Base-by-base conservation (phyloP, 2,113 vertebrate species). In the Lathamus discolor region DNA sequence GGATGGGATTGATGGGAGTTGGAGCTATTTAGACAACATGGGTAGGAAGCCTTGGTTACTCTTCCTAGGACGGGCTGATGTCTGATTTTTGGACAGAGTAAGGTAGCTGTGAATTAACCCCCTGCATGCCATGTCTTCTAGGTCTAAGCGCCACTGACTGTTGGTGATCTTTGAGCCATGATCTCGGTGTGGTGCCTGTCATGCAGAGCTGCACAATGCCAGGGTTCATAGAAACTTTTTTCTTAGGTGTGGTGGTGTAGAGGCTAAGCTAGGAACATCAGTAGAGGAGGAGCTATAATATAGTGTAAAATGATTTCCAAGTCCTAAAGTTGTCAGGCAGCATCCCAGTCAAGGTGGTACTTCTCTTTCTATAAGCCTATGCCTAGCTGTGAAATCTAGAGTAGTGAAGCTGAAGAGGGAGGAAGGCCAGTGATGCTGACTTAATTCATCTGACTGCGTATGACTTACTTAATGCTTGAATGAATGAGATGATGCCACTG, bases 151-250 rank as follows among this genome's bases (percentile, higher is more conserved):
- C 48, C 17, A 3, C 3, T 8, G 37, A 1, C 2, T 10, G 25
- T 8, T 54, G 35, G 37, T 27, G 35, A 3, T 44, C 2, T 0
- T 9, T 51, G 76, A 52, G 37, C 17, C 6, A 4, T 0, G 7
- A 20, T 13, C 31, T 57, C 19, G 22, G 22, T 57, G 57, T 25
- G n/a, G 20, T 2, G 35, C 43, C 52, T 90, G 44, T 63, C 6
- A 2, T 1, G 9, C 61, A 66, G 44, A 83, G 54, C 68, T 81
- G 33, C 14, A 16, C 49, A 25, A 5, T 17, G 44, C 46, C 29
- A 52, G 39, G 18, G 17, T 44, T 61, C 57, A 62, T 4, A 29
- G 19, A 91, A 72, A 10, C 5, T 8, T 31, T 25, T 22, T 7
- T 3, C 28, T 76, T 69, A 11, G 6, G 7, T 46, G 13, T 28